A percentile compares a stretch with the other conserved stretches of the same genome.
Conservation (phyloP, 2,113 vertebrate genomes). For the Nesoenas mayeri region DNA sequence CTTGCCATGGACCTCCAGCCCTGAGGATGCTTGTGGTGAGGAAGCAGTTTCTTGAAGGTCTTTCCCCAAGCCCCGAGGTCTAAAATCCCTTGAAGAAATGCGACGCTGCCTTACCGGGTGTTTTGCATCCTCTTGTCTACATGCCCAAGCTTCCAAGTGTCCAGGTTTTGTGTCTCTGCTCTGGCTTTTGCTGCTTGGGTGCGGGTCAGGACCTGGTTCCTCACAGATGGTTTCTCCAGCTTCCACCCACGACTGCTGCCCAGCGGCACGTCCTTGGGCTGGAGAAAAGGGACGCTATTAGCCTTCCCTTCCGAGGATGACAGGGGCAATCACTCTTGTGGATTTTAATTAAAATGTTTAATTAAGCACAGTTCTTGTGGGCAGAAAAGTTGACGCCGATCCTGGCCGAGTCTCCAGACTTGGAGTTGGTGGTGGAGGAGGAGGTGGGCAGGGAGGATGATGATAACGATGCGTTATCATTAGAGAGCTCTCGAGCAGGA, state of each 20-base stretch:
- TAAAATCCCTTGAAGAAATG: not conserved
- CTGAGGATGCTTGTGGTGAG: not conserved
- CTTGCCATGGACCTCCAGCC: not conserved
- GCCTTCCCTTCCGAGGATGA: slow-evolving; percentile 55
- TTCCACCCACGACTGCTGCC: not conserved
- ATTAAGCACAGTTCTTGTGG: slow-evolving; percentile 68
- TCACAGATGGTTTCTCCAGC: not conserved
- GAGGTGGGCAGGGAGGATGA: not conserved
- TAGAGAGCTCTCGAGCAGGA: not conserved
- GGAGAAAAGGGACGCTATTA: slow-evolving; percentile 61
- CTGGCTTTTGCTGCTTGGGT: not conserved
- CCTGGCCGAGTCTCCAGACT: not conserved
- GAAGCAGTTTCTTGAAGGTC: not conserved
- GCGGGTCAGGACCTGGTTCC: not conserved
- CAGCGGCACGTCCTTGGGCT: slow-evolving; percentile 2
- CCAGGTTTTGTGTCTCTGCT: not conserved
- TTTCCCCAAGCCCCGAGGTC: not conserved
- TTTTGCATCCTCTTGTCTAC: not conserved
- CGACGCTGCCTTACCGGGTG: not conserved
- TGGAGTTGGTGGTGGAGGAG: not conserved
- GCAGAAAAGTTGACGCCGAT: slow-evolving; percentile 48
- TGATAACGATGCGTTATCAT: no score
- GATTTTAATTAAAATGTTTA: slow-evolving; percentile 81
- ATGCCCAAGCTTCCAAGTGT: accelerated
- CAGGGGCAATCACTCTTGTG: slow-evolving; percentile 72